Percentiles rank a stretch among this genome's conserved stretches.
Evolutionary conservation across 2,113 vertebrate genomes (phyloP).

Genomic region (Lathamus discolor): DNA sequence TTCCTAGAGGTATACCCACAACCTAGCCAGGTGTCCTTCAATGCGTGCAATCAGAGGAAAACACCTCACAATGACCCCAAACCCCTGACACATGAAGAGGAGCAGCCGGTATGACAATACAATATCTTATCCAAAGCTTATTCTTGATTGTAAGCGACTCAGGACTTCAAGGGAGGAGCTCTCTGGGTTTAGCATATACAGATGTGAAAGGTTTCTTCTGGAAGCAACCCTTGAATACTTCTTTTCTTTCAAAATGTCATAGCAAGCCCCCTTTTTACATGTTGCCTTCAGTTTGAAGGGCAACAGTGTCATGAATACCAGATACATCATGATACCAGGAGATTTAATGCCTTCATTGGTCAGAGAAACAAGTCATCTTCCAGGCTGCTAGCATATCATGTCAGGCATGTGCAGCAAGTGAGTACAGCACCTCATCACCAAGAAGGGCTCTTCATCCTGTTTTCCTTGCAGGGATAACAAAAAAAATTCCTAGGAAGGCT

Average conservation of each 20-base stretch:
- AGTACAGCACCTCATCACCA: neutral
- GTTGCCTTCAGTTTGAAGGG: neutral
- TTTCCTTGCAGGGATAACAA: neutral
- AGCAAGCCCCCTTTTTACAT: neutral
- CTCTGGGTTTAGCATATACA: neutral
- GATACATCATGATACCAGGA: neutral
- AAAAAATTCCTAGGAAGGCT: neutral
- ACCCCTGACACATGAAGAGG: neutral
- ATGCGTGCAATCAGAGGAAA: neutral
- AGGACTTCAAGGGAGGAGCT: neutral
- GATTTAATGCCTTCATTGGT: neutral
- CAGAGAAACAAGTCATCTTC: neutral
- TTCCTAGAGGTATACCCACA: neutral
- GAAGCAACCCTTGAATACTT: neutral
- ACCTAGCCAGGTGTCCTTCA: accelerated
- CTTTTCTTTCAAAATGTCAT: neutral
- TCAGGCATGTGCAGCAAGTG: neutral
- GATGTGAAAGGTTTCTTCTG: neutral
- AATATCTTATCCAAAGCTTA: neutral
- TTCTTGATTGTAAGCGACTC: accelerated
- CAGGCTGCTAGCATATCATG: neutral
- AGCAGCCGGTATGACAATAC: neutral
- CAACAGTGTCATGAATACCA: neutral
- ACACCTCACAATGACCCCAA: accelerated
- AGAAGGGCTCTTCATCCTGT: neutral